A percentile compares a stretch with the other conserved stretches of the same genome.
Conservation (phyloP, 2,797 vertebrate species). For the Syngnathus acus region DNA sequence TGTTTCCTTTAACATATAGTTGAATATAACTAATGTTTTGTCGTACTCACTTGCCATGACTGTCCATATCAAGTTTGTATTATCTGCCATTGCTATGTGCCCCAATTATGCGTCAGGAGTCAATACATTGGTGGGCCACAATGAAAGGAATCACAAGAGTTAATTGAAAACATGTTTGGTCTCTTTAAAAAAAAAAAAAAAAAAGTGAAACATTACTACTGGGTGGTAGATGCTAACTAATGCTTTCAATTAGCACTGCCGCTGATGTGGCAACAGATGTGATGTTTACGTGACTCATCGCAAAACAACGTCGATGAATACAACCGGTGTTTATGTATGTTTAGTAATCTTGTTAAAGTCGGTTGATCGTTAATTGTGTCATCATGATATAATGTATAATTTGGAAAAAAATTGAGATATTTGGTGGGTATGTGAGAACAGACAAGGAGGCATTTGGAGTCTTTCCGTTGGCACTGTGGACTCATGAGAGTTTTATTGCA, state of each 20-base stretch:
- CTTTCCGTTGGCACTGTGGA: constrained; percentile 11
- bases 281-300: background rate
- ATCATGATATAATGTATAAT: background rate
- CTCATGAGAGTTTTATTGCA: constrained; percentile 41
- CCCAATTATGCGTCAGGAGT: background rate
- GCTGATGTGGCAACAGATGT: constrained; percentile 11
- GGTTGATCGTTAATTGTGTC: background rate
- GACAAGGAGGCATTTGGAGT: constrained; percentile 15
- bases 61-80: background rate
- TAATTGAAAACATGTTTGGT: background rate
- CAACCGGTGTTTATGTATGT: background rate
- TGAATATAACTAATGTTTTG: background rate
- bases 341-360: background rate
- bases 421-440: constrained; percentile 27
- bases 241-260: constrained; percentile 19
- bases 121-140: background rate
- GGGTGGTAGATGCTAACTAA: constrained; percentile 5
- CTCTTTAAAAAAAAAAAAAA: constrained; percentile 14
- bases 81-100: background rate
- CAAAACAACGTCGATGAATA: background rate
- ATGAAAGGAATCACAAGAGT: background rate
- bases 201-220: constrained; percentile 8
- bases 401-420: constrained; percentile 4
- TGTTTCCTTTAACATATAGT: background rate
- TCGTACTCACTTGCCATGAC: background rate